phyloP scores from a whole-genome alignment of 23 tunicate genomes.

The Halocynthia roretzi region DNA sequence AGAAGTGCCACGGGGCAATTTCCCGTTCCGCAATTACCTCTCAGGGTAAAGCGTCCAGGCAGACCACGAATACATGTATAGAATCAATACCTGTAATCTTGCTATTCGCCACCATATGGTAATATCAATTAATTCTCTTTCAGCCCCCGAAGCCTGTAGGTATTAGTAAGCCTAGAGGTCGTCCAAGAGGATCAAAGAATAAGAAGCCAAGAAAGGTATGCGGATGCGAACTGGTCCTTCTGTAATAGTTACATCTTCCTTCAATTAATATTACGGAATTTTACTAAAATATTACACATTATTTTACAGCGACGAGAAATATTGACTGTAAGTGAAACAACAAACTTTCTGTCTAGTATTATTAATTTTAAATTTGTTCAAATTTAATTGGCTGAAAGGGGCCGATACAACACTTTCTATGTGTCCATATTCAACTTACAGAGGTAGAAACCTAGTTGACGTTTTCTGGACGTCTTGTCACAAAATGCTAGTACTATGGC shows the following conservation, averaged over 20 bases:
- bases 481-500: too few species aligned
- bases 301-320: conserved; percentile 19
- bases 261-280: too few species aligned
- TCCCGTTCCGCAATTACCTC: conserved; percentile 6
- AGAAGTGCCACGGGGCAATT: background rate
- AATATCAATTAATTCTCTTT: background rate
- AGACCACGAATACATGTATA: conserved; percentile 80
- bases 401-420: too few species aligned
- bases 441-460: too few species aligned
- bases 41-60: conserved; percentile 64
- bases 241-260: background rate
- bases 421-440: too few species aligned
- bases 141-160: conserved; percentile 93
- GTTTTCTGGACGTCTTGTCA: too few species aligned
- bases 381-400: background rate
- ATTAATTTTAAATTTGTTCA: background rate
- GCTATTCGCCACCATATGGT: background rate
- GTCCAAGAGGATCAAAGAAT: conserved; percentile 92
- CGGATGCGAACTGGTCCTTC: background rate
- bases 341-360: background rate
- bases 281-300: background rate
- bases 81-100: background rate
- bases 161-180: conserved; percentile 80
- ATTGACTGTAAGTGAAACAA: background rate
- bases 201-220: conserved; percentile 88